These are phyloP conservation scores for Piaya cayana DNA, from an alignment of 2,113 vertebrate species.

Conservation along the genomic window DNA sequence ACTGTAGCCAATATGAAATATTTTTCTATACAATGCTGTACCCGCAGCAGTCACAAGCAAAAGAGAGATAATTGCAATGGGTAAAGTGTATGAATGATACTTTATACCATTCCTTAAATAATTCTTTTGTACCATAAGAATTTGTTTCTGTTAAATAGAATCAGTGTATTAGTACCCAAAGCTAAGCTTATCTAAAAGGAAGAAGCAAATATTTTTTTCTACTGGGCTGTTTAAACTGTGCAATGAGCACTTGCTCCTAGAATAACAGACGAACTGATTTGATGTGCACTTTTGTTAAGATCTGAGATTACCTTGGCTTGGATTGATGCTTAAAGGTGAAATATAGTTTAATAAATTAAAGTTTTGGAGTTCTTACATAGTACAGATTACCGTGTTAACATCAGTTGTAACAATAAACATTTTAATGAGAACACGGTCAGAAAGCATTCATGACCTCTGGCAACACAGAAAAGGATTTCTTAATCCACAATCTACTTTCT, in stretches of 20 bases:
- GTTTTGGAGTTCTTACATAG: too few species aligned
- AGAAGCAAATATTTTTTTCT: not conserved
- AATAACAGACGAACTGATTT: too few species aligned
- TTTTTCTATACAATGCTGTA: not conserved
- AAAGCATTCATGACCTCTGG: not conserved
- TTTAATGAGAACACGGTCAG: too few species aligned
- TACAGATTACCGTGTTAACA: too few species aligned
- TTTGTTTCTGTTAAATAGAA: not conserved
- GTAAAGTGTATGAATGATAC: not conserved
- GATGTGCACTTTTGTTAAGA: too few species aligned
- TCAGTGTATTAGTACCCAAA: not conserved
- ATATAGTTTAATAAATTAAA: too few species aligned
- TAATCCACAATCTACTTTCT: not conserved
- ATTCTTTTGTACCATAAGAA: not conserved
- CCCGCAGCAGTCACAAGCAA: not conserved
- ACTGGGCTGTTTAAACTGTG: not conserved
- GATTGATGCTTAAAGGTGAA: too few species aligned
- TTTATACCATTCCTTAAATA: not conserved
- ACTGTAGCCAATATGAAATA: not conserved
- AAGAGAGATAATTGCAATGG: not conserved
- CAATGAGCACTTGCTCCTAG: too few species aligned
- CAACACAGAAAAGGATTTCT: not conserved
- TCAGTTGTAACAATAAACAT: too few species aligned
- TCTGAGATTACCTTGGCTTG: too few species aligned
- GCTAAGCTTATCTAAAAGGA: not conserved